A percentile compares a stretch with the other conserved stretches of the same genome.
Evolutionary conservation across 2,888 invertebrate species (phyloP).

Genomic region (Eristalis arbustorum): DNA sequence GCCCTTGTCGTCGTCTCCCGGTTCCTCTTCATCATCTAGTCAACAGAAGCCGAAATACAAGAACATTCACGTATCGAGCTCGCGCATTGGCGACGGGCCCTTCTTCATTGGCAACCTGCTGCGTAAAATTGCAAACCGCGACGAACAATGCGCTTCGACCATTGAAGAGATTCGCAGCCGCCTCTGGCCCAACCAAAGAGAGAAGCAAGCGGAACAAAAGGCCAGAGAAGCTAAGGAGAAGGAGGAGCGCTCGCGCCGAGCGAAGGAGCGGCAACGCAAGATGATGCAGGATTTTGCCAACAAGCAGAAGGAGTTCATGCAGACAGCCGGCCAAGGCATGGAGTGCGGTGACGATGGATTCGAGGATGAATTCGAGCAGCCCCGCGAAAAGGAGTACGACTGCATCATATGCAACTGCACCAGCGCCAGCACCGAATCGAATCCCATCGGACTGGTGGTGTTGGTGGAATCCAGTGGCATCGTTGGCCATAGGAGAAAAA

Average conservation of each 20-base stretch:
- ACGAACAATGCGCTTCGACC: constrained; percentile 85
- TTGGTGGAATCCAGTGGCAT: constrained; percentile 93
- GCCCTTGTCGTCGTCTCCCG: constrained; percentile 51
- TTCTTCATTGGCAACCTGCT: constrained; percentile 91
- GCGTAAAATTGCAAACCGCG: constrained; percentile 87
- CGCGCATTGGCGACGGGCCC: constrained; percentile 89
- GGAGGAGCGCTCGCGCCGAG: constrained; percentile 90
- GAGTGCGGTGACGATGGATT: constrained; percentile 81
- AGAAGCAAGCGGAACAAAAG: constrained; percentile 88
- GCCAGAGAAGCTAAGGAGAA: constrained; percentile 85
- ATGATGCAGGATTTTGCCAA: constrained; percentile 96
- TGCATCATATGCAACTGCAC: constrained; percentile 98
- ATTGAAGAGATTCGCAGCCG: constrained; percentile 87
- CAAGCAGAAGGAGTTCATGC: constrained; percentile 95
- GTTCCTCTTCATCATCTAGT: constrained; percentile 56
- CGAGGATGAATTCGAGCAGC: constrained; percentile 83
- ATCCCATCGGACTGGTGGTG: constrained; percentile 94
- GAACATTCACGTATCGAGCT: constrained; percentile 78
- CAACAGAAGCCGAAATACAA: constrained; percentile 71
- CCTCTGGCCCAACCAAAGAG: constrained; percentile 91
- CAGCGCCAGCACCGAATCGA: constrained; percentile 89
- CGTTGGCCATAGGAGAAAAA: constrained; percentile 86
- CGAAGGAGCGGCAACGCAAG: constrained; percentile 94
- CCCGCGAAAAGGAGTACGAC: constrained; percentile 88
- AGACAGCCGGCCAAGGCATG: constrained; percentile 85